A percentile compares a stretch with the other conserved stretches of the same genome.
These are phyloP conservation scores for Scolopax mira DNA, from an alignment of 2,113 vertebrate genomes.

Conservation along the genomic window DNA sequence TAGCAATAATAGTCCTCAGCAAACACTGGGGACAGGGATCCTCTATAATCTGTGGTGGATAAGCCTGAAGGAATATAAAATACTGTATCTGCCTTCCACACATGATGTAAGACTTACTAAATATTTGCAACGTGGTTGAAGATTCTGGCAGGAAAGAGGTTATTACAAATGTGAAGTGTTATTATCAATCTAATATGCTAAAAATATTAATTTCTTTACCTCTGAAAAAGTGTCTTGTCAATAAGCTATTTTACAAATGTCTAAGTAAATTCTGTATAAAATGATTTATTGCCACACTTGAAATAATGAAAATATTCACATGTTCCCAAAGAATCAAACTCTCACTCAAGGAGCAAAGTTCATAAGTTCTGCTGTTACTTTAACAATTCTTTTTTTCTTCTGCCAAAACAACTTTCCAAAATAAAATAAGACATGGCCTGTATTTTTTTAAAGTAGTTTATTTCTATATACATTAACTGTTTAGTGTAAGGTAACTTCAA, in stretches of 20 bases:
- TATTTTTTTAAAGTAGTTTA: background rate
- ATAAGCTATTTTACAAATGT: slow-evolving; percentile 32
- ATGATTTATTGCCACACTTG: slow-evolving; percentile 5
- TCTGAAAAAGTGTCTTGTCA: background rate
- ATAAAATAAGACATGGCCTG: background rate
- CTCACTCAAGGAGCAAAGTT: background rate
- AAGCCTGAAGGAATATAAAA: background rate
- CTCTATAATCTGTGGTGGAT: background rate
- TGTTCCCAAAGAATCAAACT: background rate
- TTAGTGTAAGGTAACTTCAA: background rate
- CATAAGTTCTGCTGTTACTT: background rate
- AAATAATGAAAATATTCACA: background rate
- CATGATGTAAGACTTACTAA: background rate
- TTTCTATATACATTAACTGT: background rate
- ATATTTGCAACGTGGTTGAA: background rate
- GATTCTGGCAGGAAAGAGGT: background rate
- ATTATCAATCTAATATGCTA: slow-evolving; percentile 9
- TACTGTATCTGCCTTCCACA: background rate
- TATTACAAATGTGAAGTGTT: background rate
- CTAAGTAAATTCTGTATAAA: background rate
- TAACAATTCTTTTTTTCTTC: background rate
- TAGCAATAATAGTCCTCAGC: background rate
- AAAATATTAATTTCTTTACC: slow-evolving; percentile 21
- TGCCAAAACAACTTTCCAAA: background rate
- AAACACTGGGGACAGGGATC: background rate